A percentile compares a stretch with the other conserved stretches of the same genome.
Conservation (phyloP, 1,140 invertebrate species). For the Holotrichia oblita region DNA sequence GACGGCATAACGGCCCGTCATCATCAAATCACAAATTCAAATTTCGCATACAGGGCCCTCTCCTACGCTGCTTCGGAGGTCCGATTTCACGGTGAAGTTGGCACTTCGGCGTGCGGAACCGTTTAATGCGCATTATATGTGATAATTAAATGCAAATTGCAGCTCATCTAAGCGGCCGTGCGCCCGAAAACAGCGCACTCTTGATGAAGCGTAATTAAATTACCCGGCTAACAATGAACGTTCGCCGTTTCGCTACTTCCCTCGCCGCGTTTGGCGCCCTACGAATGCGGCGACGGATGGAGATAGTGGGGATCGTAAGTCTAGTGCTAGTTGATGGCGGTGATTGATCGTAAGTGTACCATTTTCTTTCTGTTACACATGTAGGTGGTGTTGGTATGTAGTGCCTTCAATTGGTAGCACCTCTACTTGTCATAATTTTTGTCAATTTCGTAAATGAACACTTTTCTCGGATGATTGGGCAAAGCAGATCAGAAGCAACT, state of each 20-base stretch:
- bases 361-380: too few relatives aligned
- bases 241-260: neutral
- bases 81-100: slow-evolving; percentile 56
- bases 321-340: too few relatives aligned
- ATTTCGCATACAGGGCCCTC: slow-evolving; percentile 41
- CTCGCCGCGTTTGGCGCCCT: neutral
- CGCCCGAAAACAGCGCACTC: slow-evolving; percentile 59
- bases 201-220: slow-evolving; percentile 61
- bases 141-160: slow-evolving; percentile 62
- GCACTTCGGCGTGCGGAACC: slow-evolving; percentile 49
- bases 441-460: too few relatives aligned
- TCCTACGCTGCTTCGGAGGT: slow-evolving; percentile 39
- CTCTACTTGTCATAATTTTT: too few relatives aligned
- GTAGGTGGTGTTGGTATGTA: too few relatives aligned
- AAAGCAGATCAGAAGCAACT: too few relatives aligned
- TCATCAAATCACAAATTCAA: slow-evolving; percentile 52
- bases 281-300: neutral
- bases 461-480: too few relatives aligned
- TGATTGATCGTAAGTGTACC: too few relatives aligned
- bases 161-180: slow-evolving; percentile 59
- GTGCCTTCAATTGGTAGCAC: too few relatives aligned
- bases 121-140: slow-evolving; percentile 62
- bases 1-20: slow-evolving; percentile 1
- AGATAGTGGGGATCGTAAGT: too few relatives aligned
- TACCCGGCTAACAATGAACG: slow-evolving; percentile 57